These are phyloP conservation scores for Cylas formicarius DNA, from an alignment of 1,140 invertebrate species.

Conservation along the genomic window DNA sequence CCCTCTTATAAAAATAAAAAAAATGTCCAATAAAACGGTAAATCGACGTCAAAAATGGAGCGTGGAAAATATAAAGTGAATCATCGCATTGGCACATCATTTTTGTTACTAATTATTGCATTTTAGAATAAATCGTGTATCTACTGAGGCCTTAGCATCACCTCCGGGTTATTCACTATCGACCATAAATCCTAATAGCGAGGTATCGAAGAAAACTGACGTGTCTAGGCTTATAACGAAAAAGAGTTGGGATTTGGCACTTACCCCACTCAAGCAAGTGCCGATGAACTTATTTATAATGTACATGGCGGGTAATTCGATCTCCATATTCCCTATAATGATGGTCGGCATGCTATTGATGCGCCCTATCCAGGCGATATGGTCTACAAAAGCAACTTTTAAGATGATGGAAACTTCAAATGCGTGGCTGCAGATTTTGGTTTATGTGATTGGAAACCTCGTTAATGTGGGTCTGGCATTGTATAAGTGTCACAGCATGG, in stretches of 20 bases:
- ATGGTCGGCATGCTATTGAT: slow-evolving; percentile 99
- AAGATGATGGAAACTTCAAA: slow-evolving; percentile 94
- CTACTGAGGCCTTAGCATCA: slow-evolving; percentile 48
- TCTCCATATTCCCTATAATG: slow-evolving; percentile 99
- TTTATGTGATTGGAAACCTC: slow-evolving; percentile 92
- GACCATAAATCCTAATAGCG: slow-evolving; percentile 60
- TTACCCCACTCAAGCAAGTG: slow-evolving; percentile 90
- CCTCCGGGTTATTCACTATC: slow-evolving; percentile 79
- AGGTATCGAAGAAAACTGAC: slow-evolving; percentile 66
- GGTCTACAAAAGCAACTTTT: slow-evolving; percentile 84
- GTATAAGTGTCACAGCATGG: slow-evolving; percentile 99
- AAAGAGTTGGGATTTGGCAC: slow-evolving; percentile 95
- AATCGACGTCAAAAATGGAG: slow-evolving; percentile 35
- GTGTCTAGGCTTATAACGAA: slow-evolving; percentile 81
- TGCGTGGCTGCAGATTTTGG: slow-evolving; percentile 83
- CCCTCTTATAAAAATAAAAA: background rate
- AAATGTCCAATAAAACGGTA: slow-evolving; percentile 25
- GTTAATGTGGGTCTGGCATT: slow-evolving; percentile 87
- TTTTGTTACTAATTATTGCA: background rate
- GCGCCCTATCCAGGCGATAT: slow-evolving; percentile 89
- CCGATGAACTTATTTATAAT: slow-evolving; percentile 99
- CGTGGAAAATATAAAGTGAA: slow-evolving; percentile 33
- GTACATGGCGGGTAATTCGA: slow-evolving; percentile 99
- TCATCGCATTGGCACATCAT: slow-evolving; percentile 7
- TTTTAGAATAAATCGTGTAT: slow-evolving; percentile 26